These are phyloP conservation scores for Trematomus loennbergii DNA, from an alignment of 2,113 vertebrate species.

Conservation along the genomic window DNA sequence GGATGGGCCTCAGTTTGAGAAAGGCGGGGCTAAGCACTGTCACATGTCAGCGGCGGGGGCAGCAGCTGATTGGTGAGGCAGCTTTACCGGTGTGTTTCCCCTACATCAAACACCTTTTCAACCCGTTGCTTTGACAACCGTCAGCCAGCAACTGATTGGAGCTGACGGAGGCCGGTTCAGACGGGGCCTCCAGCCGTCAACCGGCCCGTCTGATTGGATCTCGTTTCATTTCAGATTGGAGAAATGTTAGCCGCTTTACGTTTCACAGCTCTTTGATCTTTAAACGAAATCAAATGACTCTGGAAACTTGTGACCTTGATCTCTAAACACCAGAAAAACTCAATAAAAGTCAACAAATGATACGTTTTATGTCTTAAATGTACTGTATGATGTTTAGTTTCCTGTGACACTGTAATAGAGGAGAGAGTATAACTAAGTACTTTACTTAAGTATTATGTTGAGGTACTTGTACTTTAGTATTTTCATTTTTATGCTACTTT, in stretches of 20 bases:
- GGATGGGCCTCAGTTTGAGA: constrained; percentile 4
- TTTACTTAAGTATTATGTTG: too few species aligned
- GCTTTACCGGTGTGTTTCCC: constrained; percentile 70
- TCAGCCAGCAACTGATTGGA: constrained; percentile 48
- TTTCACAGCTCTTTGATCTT: not conserved
- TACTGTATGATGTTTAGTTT: too few species aligned
- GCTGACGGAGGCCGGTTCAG: constrained; percentile 47
- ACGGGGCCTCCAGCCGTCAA: not conserved
- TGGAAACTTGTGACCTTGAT: not conserved
- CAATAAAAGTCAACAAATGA: not conserved
- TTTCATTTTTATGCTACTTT: too few species aligned
- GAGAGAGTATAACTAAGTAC: too few species aligned
- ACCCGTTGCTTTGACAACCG: constrained; percentile 77
- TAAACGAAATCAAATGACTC: not conserved
- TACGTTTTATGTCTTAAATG: not conserved
- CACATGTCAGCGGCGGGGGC: constrained; percentile 63
- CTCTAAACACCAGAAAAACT: not conserved
- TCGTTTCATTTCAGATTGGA: not conserved
- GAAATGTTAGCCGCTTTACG: not conserved
- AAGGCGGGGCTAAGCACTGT: constrained; percentile 68
- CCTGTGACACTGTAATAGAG: too few species aligned
- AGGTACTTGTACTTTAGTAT: too few species aligned
- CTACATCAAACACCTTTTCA: constrained; percentile 80
- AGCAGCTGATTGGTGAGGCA: constrained; percentile 54
- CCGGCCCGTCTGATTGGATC: too few species aligned